Conservation (phyloP, 1,140 invertebrate genomes). For the Steinernema khuongi region DNA sequence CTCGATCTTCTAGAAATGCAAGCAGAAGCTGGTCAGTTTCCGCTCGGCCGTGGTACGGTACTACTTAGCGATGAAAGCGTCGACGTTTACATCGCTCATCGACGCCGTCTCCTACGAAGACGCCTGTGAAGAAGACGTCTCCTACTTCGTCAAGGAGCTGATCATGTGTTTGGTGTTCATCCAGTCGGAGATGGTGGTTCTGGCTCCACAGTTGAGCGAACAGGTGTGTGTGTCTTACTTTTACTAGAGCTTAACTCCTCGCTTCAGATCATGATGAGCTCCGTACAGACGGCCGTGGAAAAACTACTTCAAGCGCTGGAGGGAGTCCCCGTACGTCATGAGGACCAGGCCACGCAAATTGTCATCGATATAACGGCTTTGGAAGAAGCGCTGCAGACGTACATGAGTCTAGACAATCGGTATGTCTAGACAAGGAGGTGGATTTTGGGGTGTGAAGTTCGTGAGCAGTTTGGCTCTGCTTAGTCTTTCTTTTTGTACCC, state of each 20-base stretch:
- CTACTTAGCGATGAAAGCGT: conserved; percentile 40
- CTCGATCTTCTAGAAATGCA: conserved; percentile 30
- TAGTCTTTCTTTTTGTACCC: too few species aligned
- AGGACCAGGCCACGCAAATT: conserved; percentile 42
- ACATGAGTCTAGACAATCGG: background rate
- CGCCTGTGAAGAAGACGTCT: conserved; percentile 53
- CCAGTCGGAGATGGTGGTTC: conserved; percentile 49
- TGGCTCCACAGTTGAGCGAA: conserved; percentile 44
- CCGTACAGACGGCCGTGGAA: conserved; percentile 35
- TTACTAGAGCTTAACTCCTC: background rate
- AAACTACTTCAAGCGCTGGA: conserved; percentile 29
- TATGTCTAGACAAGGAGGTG: too few species aligned
- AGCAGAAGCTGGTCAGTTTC: conserved; percentile 40
- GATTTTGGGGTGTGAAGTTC: background rate
- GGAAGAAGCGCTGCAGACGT: conserved; percentile 46
- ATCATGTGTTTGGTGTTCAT: conserved; percentile 54
- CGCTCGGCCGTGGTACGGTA: conserved; percentile 39
- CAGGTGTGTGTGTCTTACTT: conserved; percentile 30
- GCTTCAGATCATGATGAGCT: conserved; percentile 33
- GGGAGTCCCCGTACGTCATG: conserved; percentile 6
- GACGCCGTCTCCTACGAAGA: conserved; percentile 42
- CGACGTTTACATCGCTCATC: conserved; percentile 40
- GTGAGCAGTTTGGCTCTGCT: background rate
- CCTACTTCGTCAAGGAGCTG: conserved; percentile 55
- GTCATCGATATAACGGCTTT: conserved; percentile 51